phyloP scores from a whole-genome alignment of 2,888 invertebrate genomes.

The Drosophila greeni region DNA sequence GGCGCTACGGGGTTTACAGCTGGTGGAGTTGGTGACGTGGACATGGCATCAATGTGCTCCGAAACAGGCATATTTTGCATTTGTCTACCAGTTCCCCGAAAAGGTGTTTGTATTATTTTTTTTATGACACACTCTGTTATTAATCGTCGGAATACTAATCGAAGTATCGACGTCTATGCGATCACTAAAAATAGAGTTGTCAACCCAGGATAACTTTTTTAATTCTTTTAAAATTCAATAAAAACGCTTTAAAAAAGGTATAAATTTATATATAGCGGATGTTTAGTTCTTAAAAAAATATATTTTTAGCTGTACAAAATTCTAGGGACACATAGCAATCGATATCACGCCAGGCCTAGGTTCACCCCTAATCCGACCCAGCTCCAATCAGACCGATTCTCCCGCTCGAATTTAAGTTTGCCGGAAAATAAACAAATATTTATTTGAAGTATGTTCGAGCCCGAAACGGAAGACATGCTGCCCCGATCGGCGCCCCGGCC shows the following conservation, averaged over 20 bases:
- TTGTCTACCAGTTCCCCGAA: neutral
- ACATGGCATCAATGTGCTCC: conserved; percentile 63
- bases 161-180: neutral
- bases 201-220: neutral
- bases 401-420: conserved; percentile 60
- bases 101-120: neutral
- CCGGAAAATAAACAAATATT: conserved; percentile 5
- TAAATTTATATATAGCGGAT: too few species aligned
- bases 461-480: conserved; percentile 76
- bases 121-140: conserved; percentile 22
- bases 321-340: neutral
- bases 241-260: neutral
- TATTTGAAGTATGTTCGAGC: conserved; percentile 70
- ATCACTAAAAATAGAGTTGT: conserved; percentile 4
- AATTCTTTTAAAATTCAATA: neutral
- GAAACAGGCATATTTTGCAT: conserved; percentile 62
- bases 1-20: conserved; percentile 6
- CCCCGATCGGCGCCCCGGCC: conserved; percentile 76
- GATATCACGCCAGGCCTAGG: conserved; percentile 5
- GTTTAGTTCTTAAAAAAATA: neutral
- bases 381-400: conserved; percentile 30
- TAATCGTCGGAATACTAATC: neutral
- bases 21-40: conserved; percentile 34
- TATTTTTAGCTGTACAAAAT: too few species aligned
- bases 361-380: conserved; percentile 7